Conservation (phyloP, 2,113 vertebrate species). For the Hydrochoerus hydrochaeris region DNA sequence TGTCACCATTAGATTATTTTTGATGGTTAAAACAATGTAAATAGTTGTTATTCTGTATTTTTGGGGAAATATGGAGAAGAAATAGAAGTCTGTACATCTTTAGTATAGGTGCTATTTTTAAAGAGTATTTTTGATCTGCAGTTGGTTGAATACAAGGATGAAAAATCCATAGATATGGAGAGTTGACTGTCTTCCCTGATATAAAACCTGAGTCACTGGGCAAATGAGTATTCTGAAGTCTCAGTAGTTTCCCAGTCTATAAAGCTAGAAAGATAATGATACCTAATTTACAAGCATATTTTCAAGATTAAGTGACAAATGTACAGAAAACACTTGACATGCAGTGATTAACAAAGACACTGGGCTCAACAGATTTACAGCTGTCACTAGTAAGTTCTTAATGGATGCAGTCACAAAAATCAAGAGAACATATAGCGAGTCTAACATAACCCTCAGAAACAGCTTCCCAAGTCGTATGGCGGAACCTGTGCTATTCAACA, state of each 20-base stretch:
- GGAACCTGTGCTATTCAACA: not conserved
- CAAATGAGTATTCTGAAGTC: not conserved
- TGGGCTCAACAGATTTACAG: not conserved
- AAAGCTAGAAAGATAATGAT: not conserved
- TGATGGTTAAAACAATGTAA: not conserved
- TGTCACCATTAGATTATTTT: not conserved
- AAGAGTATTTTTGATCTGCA: not conserved
- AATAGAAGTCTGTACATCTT: not conserved
- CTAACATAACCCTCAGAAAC: not conserved
- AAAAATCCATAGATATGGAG: not conserved
- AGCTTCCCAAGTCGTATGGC: too few relatives aligned
- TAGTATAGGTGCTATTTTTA: not conserved
- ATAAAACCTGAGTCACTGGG: fast-evolving
- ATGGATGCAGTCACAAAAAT: not conserved
- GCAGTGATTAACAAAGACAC: fast-evolving
- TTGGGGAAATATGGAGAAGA: not conserved
- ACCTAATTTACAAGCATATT: not conserved
- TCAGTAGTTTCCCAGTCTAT: not conserved
- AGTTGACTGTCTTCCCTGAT: not conserved
- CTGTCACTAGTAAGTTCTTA: not conserved
- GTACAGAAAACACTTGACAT: not conserved
- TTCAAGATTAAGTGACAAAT: not conserved
- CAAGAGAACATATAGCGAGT: not conserved
- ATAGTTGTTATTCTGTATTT: not conserved
- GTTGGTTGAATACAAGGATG: not conserved